Evolutionary conservation across 2,797 vertebrate genomes (phyloP), one percentile per base, ranked within the genome.

Genomic region (Lepilemur ruficaudatus): DNA sequence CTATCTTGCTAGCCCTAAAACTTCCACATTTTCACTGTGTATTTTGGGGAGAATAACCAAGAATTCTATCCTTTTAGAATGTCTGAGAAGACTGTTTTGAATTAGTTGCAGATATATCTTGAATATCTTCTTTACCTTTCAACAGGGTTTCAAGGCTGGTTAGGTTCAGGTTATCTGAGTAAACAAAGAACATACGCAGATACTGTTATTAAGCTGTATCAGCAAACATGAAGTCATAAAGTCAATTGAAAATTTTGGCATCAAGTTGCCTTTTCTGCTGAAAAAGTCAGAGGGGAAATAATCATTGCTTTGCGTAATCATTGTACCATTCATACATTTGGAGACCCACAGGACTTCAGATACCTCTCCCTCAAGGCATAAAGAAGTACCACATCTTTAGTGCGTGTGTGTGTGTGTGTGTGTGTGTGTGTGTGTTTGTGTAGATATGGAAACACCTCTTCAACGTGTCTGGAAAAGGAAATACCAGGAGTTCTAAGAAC

Each of bases 281-380:
- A 81, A 63, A 90, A 72, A 75, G 50, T 94, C 78, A 93, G 82
- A 87, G 72, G 67, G 43, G 14, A 61, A 46, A 35, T 75, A 93
- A 78, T 76, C 15, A 61, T 38, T 59, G 41, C 81, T 70, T 84
- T 48, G 14, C 9, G 23, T 65, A 43, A 84, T 63, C 13, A 41
- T 79, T 75, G 93, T 87, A 70, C 32, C 28, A 25, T 67, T 86
- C 32, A 81, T 10, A 28, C 43, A 63, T 89, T 80, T 75, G 46
- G 55, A 84, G n/a, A 76, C 20, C 32, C 22, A 11, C 17, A 82
- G 23, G 17, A 81, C 32, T 78, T 87, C 63, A 67, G 50, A 84
- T 15, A 80, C 10, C n/a, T 78, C 59, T 92, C 70, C 38, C 20
- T 94, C 28, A 61, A 7, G 2, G 4, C 22, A 7, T 61, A 23